Conservation (phyloP, 53 echinoderm and acorn worm species). For the Stichopus horrens region DNA sequence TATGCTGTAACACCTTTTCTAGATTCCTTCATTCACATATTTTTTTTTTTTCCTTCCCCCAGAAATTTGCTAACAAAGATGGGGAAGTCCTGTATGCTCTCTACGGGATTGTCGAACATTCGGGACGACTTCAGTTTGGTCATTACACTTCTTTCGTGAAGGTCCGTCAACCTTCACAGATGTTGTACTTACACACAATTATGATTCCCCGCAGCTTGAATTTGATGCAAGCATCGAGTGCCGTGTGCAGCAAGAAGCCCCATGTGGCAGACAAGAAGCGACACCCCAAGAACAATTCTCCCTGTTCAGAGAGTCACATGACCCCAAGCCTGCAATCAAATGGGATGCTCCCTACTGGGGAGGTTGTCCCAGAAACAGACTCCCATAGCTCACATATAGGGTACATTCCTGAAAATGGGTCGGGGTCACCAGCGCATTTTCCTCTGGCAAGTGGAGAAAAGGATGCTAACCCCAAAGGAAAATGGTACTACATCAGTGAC, state of each 20-base stretch:
- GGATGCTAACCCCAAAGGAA: constrained; percentile 67
- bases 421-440: background rate
- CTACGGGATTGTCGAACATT: constrained; percentile 93
- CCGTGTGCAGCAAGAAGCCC: constrained; percentile 43
- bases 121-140: constrained; percentile 92
- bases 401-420: constrained; percentile 26
- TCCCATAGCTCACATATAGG: constrained; percentile 24
- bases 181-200: constrained; percentile 66
- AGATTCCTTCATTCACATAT: background rate
- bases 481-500: constrained; percentile 97
- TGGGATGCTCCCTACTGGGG: constrained; percentile 27
- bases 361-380: constrained; percentile 27
- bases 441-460: constrained; percentile 61
- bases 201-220: constrained; percentile 74
- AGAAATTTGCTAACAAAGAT: constrained; percentile 84
- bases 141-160: constrained; percentile 98
- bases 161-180: constrained; percentile 74
- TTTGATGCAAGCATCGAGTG: constrained; percentile 40
- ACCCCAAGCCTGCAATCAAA: constrained; percentile 5
- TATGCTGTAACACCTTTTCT: background rate
- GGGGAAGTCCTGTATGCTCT: constrained; percentile 82
- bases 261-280: constrained; percentile 38
- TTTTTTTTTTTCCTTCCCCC: constrained; percentile 22
- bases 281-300: constrained; percentile 21
- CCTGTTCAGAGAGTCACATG: constrained; percentile 42